Evolutionary conservation across 2,113 vertebrate genomes (phyloP).

Genomic region (Brachypteracias leptosomus): DNA sequence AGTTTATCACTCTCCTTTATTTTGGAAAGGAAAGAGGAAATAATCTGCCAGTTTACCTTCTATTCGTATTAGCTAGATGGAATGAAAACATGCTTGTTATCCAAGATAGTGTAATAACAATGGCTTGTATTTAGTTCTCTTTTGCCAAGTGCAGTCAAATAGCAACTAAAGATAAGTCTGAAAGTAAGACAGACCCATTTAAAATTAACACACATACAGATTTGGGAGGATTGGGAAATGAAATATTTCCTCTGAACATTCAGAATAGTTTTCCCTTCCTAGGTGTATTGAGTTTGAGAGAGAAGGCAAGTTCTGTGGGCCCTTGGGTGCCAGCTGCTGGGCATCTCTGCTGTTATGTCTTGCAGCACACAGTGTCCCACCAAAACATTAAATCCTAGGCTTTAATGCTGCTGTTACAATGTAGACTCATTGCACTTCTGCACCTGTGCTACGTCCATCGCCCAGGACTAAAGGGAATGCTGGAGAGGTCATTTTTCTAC

Average conservation of each 20-base stretch:
- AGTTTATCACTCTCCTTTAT: background rate
- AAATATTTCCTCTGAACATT: background rate
- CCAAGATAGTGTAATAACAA: background rate
- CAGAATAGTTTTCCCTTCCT: background rate
- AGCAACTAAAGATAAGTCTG: conserved; percentile 12
- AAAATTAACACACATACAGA: background rate
- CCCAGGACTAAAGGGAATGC: background rate
- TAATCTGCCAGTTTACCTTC: background rate
- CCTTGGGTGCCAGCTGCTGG: fast-evolving
- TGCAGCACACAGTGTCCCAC: background rate
- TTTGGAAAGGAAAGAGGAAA: background rate
- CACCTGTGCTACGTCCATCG: background rate
- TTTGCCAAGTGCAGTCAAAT: background rate
- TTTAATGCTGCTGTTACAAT: background rate
- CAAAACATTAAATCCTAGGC: background rate
- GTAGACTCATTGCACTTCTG: background rate
- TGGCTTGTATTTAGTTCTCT: background rate
- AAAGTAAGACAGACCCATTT: background rate
- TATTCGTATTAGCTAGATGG: background rate
- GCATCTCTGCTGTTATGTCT: background rate
- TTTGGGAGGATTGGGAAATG: background rate
- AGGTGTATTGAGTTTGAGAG: background rate
- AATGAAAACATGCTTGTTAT: conserved; percentile 12
- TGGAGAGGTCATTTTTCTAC: background rate
- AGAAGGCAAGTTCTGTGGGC: background rate